Percentiles rank a stretch among this genome's conserved stretches.
Evolutionary conservation across 2,113 vertebrate species (phyloP).

Genomic region (Cettia cetti): DNA sequence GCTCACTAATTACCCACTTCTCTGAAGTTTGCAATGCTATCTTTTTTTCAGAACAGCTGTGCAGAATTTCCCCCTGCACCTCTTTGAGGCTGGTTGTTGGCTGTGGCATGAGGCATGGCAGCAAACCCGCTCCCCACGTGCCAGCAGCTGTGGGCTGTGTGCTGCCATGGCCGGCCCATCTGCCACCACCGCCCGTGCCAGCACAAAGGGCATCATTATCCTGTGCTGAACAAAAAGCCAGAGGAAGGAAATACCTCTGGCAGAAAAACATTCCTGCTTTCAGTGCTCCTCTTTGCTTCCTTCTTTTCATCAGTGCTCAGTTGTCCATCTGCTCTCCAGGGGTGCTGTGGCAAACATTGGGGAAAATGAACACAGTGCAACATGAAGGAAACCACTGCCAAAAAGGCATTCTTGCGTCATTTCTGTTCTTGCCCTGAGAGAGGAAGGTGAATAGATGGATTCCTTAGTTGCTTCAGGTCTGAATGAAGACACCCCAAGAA

Average conservation of each 20-base stretch:
- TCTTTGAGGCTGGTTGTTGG: neutral
- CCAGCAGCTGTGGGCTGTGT: neutral
- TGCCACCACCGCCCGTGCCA: neutral
- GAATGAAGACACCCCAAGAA: neutral
- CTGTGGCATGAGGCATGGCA: neutral
- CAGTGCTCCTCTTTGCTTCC: neutral
- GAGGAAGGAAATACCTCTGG: conserved; percentile 10
- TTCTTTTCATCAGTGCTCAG: neutral
- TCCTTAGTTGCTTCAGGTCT: neutral
- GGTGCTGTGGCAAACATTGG: neutral
- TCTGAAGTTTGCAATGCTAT: neutral
- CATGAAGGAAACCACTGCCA: neutral
- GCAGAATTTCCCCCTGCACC: neutral
- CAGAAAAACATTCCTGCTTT: neutral
- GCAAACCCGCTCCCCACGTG: neutral
- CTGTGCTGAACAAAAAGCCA: neutral
- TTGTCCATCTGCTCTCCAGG: neutral
- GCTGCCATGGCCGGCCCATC: neutral
- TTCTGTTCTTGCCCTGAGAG: neutral
- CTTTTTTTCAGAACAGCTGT: conserved; percentile 1
- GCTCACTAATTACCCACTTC: neutral
- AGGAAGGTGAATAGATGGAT: neutral
- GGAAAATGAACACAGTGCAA: neutral
- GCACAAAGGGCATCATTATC: neutral
- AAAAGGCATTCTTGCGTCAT: neutral